Base-by-base conservation (phyloP, 2,888 invertebrate species). In the Melipona bicolor region DNA sequence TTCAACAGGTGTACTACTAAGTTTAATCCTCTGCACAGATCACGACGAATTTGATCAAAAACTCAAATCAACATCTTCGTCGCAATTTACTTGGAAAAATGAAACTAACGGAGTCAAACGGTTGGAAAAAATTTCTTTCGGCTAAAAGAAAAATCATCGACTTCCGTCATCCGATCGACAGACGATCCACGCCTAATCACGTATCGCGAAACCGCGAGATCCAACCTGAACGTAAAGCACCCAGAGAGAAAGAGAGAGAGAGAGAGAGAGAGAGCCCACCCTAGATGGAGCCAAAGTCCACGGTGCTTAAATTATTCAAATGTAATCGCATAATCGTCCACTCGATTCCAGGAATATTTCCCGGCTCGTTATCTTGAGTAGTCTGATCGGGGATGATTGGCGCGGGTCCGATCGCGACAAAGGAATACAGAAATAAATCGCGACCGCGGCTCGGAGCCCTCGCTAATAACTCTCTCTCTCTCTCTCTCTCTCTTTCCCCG, bases 351-450 rank as follows among this genome's bases (percentile, higher is more conserved):
- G 24, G 73, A 83, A 77, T 78, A 84, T 75, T 70, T 69, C 68
- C 71, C n/a, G 17, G 15, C 82, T 89, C 86, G 87, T 89, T 89
- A 86, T 89, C 89, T 89, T 83, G 77, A 89, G 87, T 77, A 86
- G 86, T 87, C 89, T 75, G 80, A 21, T 68, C 78, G 76, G 76
- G 77, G 71, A 21, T 72, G 74, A 74, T 74, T 65, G 74, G 64
- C 61, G 36, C 36, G 64, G 32, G 50, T 1, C 24, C 62, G 61
- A 50, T 77, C 72, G 67, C 72, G 89, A 89, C 89, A 89, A 89
- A 89, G 89, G 88, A 89, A 89, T 89, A 89, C 67, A 56, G 56
- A 84, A 76, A 82, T 80, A 79, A 82, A 87, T 84, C 83, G 85
- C 81, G 86, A 69, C 77, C 78, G 86, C 86, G 81, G 82, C 82